These are phyloP conservation scores for Ictidomys tridecemlineatus DNA, from an alignment of 2,113 vertebrate species.

Conservation along the genomic window DNA sequence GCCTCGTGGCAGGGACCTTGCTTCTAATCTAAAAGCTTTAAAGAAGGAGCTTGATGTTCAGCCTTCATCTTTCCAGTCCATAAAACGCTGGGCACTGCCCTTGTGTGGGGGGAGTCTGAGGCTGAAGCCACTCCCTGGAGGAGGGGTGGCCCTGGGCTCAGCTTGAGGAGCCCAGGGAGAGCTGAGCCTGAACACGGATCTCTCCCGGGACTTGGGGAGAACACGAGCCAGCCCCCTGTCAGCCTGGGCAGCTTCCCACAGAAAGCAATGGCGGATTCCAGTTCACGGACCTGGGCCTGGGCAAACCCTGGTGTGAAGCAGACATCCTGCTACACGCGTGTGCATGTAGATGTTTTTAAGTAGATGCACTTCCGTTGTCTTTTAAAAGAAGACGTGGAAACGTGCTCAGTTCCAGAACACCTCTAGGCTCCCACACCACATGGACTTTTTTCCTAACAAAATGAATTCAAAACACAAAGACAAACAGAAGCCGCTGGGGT, in stretches of 20 bases:
- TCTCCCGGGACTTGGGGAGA: neutral
- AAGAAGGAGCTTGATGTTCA: accelerated
- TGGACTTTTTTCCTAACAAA: neutral
- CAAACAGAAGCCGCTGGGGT: neutral
- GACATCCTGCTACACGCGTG: too few relatives aligned
- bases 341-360: neutral
- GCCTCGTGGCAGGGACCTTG: too few relatives aligned
- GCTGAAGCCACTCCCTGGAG: neutral
- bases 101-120: accelerated
- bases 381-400: neutral
- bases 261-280: neutral
- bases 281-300: neutral
- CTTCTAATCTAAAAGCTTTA: neutral
- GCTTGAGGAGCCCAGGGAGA: neutral
- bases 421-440: neutral
- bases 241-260: neutral
- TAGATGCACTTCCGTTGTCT: neutral
- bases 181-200: neutral
- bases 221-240: neutral
- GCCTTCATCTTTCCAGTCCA: neutral
- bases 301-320: neutral
- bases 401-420: neutral
- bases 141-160: neutral
- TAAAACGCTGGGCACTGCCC: too few relatives aligned
- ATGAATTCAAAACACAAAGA: neutral